Conservation (phyloP, 2,113 vertebrate species). For the Urocynchramus pylzowi region DNA sequence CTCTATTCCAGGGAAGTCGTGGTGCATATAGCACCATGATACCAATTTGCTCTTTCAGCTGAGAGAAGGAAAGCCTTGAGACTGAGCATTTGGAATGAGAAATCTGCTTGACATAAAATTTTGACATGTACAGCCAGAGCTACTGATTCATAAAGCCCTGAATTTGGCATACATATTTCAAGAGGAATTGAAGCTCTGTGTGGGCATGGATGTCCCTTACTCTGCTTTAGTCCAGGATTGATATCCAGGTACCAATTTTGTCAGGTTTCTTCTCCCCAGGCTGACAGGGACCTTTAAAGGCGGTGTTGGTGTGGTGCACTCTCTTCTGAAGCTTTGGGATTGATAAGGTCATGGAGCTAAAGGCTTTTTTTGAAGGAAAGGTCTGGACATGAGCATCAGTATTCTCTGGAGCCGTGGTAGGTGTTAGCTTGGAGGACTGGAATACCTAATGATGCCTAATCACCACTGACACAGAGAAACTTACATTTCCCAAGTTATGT, state of each 20-base stretch:
- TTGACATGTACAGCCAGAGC: not conserved
- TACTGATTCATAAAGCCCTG: not conserved
- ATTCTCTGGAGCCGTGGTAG: not conserved
- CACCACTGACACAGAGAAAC: not conserved
- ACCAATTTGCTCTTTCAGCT: not conserved
- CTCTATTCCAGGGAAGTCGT: not conserved
- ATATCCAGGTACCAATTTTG: not conserved
- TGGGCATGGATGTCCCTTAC: not conserved
- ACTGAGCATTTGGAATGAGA: not conserved
- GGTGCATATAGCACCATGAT: not conserved
- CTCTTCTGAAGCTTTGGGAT: not conserved
- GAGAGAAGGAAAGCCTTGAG: not conserved
- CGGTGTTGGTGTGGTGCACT: too few relatives aligned
- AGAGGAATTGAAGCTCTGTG: not conserved
- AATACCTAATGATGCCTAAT: not conserved
- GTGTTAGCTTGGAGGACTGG: not conserved
- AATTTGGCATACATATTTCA: not conserved
- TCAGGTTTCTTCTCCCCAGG: not conserved
- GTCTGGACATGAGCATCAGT: not conserved
- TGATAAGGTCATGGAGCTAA: not conserved
- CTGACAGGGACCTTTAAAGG: not conserved
- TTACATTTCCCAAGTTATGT: not conserved
- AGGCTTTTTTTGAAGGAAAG: not conserved
- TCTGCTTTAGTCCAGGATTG: not conserved
- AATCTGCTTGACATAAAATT: not conserved